Evolutionary conservation across 2,113 vertebrate species (phyloP).

Genomic region (Vombatus ursinus): DNA sequence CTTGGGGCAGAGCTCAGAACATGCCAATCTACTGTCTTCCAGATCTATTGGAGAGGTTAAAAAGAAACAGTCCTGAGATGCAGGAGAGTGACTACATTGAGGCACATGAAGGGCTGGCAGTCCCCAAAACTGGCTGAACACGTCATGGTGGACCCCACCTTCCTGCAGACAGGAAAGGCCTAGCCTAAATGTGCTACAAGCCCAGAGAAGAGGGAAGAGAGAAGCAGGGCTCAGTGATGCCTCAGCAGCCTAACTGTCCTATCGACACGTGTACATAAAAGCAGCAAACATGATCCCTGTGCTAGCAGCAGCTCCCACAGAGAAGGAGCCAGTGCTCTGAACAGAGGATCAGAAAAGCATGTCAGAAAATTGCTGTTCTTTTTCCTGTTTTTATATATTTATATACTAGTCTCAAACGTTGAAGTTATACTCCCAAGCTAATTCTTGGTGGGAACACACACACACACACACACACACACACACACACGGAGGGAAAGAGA

Average conservation of each 20-base stretch:
- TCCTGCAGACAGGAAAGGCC: not conserved
- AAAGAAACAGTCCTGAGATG: too few species aligned
- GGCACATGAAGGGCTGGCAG: too few species aligned
- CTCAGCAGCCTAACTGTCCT: not conserved
- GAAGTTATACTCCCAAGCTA: not conserved
- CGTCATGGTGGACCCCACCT: too few species aligned
- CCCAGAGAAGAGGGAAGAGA: not conserved
- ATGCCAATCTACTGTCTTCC: not conserved
- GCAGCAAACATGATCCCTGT: not conserved
- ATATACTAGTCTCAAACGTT: not conserved
- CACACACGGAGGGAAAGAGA: not conserved
- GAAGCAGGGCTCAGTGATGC: not conserved
- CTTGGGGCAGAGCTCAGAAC: not conserved
- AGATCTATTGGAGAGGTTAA: not conserved
- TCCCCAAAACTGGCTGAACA: too few species aligned
- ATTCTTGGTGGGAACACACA: not conserved
- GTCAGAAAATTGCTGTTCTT: not conserved
- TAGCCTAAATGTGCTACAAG: not conserved
- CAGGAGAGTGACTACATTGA: not conserved
- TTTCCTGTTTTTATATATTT: not conserved
- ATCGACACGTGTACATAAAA: not conserved
- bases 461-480: not conserved
- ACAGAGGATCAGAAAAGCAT: not conserved
- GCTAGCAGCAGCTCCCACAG: not conserved
- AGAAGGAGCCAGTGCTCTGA: not conserved